Evolutionary conservation across 1,140 invertebrate genomes (phyloP).

Genomic region (Galendromus occidentalis): DNA sequence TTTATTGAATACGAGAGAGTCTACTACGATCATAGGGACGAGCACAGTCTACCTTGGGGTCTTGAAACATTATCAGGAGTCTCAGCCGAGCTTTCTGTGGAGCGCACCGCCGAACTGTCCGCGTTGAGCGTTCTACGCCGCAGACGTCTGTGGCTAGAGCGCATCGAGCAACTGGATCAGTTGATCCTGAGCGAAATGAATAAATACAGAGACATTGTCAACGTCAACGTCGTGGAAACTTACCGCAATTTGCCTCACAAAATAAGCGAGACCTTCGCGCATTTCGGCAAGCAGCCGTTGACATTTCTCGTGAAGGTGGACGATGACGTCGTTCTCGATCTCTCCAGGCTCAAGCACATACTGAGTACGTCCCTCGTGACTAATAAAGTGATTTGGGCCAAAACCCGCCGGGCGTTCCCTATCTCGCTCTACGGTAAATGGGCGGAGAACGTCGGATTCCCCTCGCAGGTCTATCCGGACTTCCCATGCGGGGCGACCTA

Average conservation of each 20-base stretch:
- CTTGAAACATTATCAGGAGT: background rate
- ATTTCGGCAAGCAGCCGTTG: background rate
- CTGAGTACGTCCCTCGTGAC: background rate
- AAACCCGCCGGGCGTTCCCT: background rate
- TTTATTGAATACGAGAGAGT: slow-evolving; percentile 1
- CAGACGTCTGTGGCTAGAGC: background rate
- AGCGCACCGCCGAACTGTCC: background rate
- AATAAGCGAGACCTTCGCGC: background rate
- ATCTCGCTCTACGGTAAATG: background rate
- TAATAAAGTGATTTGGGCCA: background rate
- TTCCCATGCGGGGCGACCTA: slow-evolving; percentile 3
- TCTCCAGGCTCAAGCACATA: background rate
- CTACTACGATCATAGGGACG: background rate
- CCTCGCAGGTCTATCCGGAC: slow-evolving; percentile 2
- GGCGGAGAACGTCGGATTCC: background rate
- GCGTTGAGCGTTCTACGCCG: background rate
- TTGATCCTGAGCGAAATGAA: background rate
- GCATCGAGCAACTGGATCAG: background rate
- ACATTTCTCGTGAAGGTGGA: slow-evolving; percentile 1
- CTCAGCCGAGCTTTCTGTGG: background rate
- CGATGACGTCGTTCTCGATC: slow-evolving; percentile 1
- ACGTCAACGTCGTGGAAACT: background rate
- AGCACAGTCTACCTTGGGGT: background rate
- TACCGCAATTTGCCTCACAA: background rate
- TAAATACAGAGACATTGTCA: slow-evolving; percentile 7